Percentiles rank a stretch among this genome's conserved stretches.
Evolutionary conservation across 2,888 invertebrate species (phyloP).

Genomic region (Quadriops clusia): DNA sequence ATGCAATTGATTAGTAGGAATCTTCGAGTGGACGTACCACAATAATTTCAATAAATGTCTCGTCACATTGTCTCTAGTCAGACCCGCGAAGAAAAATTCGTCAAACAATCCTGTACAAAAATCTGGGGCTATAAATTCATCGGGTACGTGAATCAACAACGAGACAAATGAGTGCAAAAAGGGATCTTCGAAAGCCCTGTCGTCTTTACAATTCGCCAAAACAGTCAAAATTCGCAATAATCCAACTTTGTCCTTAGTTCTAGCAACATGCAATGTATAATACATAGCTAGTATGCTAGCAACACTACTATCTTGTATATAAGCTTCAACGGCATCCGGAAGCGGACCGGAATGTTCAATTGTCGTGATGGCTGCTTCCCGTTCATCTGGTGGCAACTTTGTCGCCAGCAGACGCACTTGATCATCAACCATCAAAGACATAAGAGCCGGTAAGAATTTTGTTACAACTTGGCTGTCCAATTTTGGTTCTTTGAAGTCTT

Average conservation of each 20-base stretch:
- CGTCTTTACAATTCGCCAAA: slow-evolving; percentile 80
- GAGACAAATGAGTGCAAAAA: slow-evolving; percentile 83
- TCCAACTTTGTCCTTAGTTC: slow-evolving; percentile 68
- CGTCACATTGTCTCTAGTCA: slow-evolving; percentile 82
- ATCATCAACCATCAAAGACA: slow-evolving; percentile 87
- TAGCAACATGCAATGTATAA: slow-evolving; percentile 80
- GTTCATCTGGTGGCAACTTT: slow-evolving; percentile 83
- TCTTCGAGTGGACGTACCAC: slow-evolving; percentile 80
- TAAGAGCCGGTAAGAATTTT: slow-evolving; percentile 85
- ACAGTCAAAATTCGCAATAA: slow-evolving; percentile 79
- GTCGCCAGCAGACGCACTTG: slow-evolving; percentile 73
- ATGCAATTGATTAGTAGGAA: slow-evolving; percentile 67
- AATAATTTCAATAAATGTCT: slow-evolving; percentile 81
- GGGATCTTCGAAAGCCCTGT: slow-evolving; percentile 89
- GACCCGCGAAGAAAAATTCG: slow-evolving; percentile 85
- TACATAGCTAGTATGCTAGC: slow-evolving; percentile 92
- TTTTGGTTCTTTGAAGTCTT: slow-evolving; percentile 92
- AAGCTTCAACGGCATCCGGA: slow-evolving; percentile 87
- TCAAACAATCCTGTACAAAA: slow-evolving; percentile 93
- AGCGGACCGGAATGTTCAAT: slow-evolving; percentile 90
- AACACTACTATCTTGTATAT: slow-evolving; percentile 81
- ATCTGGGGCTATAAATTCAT: slow-evolving; percentile 87
- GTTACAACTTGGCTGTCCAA: slow-evolving; percentile 87
- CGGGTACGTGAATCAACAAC: slow-evolving; percentile 73
- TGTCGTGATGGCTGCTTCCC: slow-evolving; percentile 83